Evolutionary conservation across 2,113 vertebrate species (phyloP).

Genomic region (Triplophysa siluroides): DNA sequence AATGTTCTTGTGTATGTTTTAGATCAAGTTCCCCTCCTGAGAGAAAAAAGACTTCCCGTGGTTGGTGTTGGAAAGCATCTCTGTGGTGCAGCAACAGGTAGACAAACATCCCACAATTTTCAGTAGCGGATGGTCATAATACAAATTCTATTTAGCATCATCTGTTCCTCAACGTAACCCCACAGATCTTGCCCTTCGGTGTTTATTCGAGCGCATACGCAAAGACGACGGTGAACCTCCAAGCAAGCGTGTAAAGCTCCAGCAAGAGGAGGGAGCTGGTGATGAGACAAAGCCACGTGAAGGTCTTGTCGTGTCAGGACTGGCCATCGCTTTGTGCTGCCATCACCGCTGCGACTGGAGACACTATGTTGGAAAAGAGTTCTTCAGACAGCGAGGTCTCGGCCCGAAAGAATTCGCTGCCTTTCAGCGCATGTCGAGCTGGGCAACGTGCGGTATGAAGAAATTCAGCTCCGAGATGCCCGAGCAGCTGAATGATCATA

Average conservation of each 20-base stretch:
- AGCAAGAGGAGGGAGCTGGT: slow-evolving; percentile 38
- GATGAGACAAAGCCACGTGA: not conserved
- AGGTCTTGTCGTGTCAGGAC: slow-evolving; percentile 71
- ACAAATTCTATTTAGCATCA: not conserved
- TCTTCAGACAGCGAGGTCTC: slow-evolving; percentile 84
- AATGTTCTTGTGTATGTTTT: slow-evolving; percentile 15
- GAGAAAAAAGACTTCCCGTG: slow-evolving; percentile 77
- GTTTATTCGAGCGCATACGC: slow-evolving; percentile 75
- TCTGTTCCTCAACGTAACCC: not conserved
- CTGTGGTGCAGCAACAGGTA: slow-evolving; percentile 95
- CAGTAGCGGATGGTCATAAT: not conserved
- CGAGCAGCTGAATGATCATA: slow-evolving; percentile 35
- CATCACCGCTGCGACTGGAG: slow-evolving; percentile 96
- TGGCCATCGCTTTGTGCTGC: slow-evolving; percentile 92
- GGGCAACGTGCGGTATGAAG: slow-evolving; percentile 91
- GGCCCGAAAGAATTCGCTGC: slow-evolving; percentile 83
- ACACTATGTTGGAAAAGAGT: slow-evolving; percentile 91
- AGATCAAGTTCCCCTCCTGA: slow-evolving; percentile 84
- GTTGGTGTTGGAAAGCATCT: slow-evolving; percentile 94
- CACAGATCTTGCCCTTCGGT: slow-evolving; percentile 90
- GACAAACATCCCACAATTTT: slow-evolving; percentile 5
- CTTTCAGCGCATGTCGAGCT: slow-evolving; percentile 95
- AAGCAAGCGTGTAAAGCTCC: slow-evolving; percentile 74
- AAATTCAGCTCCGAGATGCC: slow-evolving; percentile 21
- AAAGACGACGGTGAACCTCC: slow-evolving; percentile 67